These are phyloP conservation scores for Diorhabda sublineata DNA, from an alignment of 1,140 invertebrate species.

Conservation along the genomic window DNA sequence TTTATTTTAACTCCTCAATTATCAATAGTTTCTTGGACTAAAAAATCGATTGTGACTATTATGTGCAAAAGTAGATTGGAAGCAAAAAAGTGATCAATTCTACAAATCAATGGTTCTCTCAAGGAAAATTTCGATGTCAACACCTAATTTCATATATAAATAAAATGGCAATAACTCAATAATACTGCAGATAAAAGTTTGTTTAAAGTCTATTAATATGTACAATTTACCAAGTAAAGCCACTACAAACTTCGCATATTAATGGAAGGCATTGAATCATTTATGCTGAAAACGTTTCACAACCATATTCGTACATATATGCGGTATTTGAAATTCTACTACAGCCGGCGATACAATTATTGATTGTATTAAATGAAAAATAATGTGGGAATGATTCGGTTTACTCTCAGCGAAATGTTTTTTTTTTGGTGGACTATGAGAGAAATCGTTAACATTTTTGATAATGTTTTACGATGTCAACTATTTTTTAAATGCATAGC, in stretches of 20 bases:
- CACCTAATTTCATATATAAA: slow-evolving; percentile 1
- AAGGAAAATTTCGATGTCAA: slow-evolving; percentile 2
- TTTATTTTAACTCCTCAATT: too few species aligned
- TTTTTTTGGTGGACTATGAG: background rate
- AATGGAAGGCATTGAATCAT: slow-evolving; percentile 21
- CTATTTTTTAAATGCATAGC: too few species aligned
- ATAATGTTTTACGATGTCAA: background rate
- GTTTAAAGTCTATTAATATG: slow-evolving; percentile 26
- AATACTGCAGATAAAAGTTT: slow-evolving; percentile 7
- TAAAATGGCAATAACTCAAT: slow-evolving; percentile 11
- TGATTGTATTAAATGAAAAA: slow-evolving; percentile 1
- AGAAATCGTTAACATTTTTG: background rate
- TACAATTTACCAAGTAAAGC: slow-evolving; percentile 25
- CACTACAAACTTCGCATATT: slow-evolving; percentile 24
- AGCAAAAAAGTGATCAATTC: too few species aligned
- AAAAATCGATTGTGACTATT: too few species aligned
- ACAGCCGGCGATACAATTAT: slow-evolving; percentile 6
- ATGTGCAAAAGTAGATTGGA: too few species aligned
- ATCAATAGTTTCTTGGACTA: too few species aligned
- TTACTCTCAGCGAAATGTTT: background rate
- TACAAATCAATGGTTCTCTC: background rate
- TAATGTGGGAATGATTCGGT: background rate
- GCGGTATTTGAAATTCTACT: slow-evolving; percentile 21
- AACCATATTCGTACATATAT: slow-evolving; percentile 21
- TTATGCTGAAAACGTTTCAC: slow-evolving; percentile 22